Conservation (phyloP, 1,140 invertebrate species). For the Rhizoglyphus robini region DNA sequence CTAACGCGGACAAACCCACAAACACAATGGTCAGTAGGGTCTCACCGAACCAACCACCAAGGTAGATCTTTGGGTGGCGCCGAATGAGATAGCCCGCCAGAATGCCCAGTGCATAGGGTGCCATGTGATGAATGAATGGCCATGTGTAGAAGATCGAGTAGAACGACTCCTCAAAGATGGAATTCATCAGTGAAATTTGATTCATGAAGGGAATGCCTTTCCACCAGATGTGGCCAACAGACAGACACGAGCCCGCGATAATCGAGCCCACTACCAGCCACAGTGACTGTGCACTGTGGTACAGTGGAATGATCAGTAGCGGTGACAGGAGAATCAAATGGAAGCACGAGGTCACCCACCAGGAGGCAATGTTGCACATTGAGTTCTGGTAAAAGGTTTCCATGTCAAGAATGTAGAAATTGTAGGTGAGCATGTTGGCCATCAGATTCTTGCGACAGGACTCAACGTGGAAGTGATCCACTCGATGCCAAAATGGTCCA, state of each 20-base stretch:
- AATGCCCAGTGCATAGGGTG: slow-evolving; percentile 13
- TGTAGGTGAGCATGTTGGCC: slow-evolving; percentile 15
- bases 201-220: slow-evolving; percentile 11
- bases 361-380: not conserved
- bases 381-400: slow-evolving; percentile 6
- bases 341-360: slow-evolving; percentile 13
- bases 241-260: not conserved
- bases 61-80: not conserved
- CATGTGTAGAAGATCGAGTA: slow-evolving; percentile 17
- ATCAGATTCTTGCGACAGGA: slow-evolving; percentile 18
- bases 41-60: not conserved
- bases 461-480: not conserved
- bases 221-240: not conserved
- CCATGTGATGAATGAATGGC: slow-evolving; percentile 17
- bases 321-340: slow-evolving; percentile 7
- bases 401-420: slow-evolving; percentile 15
- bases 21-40: slow-evolving; percentile 6
- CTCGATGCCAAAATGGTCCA: slow-evolving; percentile 14
- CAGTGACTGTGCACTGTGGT: not conserved
- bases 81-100: slow-evolving; percentile 12
- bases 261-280: not conserved
- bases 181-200: slow-evolving; percentile 4
- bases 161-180: slow-evolving; percentile 9
- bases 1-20: not conserved
- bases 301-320: slow-evolving; percentile 8